Evolutionary conservation across 2,113 vertebrate genomes (phyloP).

Genomic region (Penelope pileata): DNA sequence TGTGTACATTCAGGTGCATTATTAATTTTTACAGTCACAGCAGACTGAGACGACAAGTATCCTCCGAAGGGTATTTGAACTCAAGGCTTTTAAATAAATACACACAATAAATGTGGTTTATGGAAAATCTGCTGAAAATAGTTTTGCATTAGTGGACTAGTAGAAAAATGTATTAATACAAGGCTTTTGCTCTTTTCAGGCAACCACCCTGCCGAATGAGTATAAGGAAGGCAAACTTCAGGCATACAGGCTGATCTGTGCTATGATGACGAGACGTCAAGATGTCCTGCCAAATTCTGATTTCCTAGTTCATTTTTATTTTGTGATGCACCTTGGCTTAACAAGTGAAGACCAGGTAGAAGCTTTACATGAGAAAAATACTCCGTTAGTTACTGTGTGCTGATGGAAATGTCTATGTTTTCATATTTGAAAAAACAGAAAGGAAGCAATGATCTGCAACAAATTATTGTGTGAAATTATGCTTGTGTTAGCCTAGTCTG

Average conservation of each 20-base stretch:
- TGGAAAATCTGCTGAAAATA: background rate
- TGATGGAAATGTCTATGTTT: background rate
- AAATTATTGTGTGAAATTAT: background rate
- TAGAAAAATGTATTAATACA: background rate
- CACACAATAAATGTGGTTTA: fast-evolving
- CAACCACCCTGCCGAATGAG: constrained; percentile 87
- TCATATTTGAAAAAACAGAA: background rate
- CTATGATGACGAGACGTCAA: constrained; percentile 98
- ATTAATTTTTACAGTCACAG: fast-evolving
- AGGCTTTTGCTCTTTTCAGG: constrained; percentile 76
- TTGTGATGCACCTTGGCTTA: constrained; percentile 92
- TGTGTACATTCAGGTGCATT: background rate
- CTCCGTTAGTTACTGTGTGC: background rate
- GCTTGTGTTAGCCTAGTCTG: background rate
- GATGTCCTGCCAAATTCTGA: constrained; percentile 94
- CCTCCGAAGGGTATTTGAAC: background rate
- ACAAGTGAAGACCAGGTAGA: constrained; percentile 92
- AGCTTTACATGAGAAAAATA: background rate
- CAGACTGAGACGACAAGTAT: fast-evolving
- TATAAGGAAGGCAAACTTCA: constrained; percentile 96
- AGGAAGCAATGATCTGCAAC: background rate
- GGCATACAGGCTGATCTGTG: constrained; percentile 93
- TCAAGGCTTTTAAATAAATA: fast-evolving
- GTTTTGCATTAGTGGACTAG: background rate
- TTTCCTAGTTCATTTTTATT: constrained; percentile 95